Evolutionary conservation across 2,113 vertebrate genomes (phyloP).

Genomic region (Trichomycterus rosablanca): DNA sequence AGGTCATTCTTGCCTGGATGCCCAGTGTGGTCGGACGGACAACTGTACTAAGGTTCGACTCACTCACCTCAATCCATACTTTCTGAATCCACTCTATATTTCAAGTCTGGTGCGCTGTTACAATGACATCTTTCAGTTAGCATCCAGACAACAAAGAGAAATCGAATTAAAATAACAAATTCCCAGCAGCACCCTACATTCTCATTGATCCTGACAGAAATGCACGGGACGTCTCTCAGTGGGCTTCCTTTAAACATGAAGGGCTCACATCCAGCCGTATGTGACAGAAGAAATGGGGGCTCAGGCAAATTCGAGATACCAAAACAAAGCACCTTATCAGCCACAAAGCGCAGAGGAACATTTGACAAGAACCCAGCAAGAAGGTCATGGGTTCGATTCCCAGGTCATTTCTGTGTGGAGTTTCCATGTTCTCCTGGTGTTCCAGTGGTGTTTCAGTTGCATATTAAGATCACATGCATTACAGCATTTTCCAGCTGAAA

Average conservation of each 20-base stretch:
- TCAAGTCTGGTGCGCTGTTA: no score
- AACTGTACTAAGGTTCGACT: no score
- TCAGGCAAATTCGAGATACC: constrained; percentile 43
- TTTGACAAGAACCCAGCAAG: constrained; percentile 35
- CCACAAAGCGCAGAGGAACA: constrained; percentile 32
- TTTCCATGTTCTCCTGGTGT: no score
- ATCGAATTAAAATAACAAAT: constrained; percentile 47
- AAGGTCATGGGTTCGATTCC: constrained; percentile 24
- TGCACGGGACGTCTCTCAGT: constrained; percentile 32
- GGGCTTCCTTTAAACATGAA: constrained; percentile 48
- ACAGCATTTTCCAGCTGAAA: constrained; percentile 4
- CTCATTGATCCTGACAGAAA: constrained; percentile 39
- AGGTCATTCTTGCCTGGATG: no score
- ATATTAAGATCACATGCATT: constrained; percentile 20
- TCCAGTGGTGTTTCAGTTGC: no score
- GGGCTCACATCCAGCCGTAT: constrained; percentile 38
- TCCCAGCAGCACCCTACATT: constrained; percentile 36
- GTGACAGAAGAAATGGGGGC: constrained; percentile 46
- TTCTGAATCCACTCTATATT: no score
- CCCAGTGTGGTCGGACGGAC: no score
- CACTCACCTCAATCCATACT: no score
- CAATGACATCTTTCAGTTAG: constrained; percentile 26
- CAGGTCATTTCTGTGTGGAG: no score
- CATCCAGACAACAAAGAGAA: constrained; percentile 41
- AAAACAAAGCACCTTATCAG: constrained; percentile 30